Conservation (phyloP, 1,140 invertebrate genomes). For the Drosophila littoralis region DNA sequence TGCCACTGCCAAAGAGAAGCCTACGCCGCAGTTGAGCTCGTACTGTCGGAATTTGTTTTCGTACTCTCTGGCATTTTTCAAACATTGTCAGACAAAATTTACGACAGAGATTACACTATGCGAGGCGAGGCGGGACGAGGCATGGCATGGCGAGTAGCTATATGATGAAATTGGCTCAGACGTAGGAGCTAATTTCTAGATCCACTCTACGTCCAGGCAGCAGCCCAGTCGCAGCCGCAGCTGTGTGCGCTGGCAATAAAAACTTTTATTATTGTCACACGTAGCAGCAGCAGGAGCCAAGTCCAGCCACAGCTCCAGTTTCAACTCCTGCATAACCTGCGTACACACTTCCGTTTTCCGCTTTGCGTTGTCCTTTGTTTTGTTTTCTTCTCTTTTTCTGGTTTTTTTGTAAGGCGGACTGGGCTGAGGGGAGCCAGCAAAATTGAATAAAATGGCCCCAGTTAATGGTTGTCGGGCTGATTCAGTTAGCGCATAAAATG, state of each 20-base stretch:
- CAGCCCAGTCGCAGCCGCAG: constrained; percentile 67
- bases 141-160: background rate
- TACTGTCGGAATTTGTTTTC: constrained; percentile 16
- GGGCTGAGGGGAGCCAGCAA: constrained; percentile 47
- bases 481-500: constrained; percentile 83
- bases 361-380: constrained; percentile 35
- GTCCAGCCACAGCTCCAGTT: constrained; percentile 26
- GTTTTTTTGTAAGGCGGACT: constrained; percentile 27
- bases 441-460: constrained; percentile 82
- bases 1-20: too few species aligned
- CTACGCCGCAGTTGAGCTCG: background rate
- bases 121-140: background rate
- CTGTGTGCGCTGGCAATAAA: constrained; percentile 76
- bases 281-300: constrained; percentile 54
- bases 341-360: constrained; percentile 79
- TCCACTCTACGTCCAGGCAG: constrained; percentile 45
- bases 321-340: constrained; percentile 73
- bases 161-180: constrained; percentile 36
- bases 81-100: constrained; percentile 46
- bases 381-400: constrained; percentile 31
- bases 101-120: constrained; percentile 42
- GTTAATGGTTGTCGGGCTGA: constrained; percentile 82
- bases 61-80: constrained; percentile 26
- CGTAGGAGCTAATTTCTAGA: constrained; percentile 60
- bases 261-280: constrained; percentile 83